Conservation (phyloP, 1,140 invertebrate genomes). For the Cydia fagiglandana region DNA sequence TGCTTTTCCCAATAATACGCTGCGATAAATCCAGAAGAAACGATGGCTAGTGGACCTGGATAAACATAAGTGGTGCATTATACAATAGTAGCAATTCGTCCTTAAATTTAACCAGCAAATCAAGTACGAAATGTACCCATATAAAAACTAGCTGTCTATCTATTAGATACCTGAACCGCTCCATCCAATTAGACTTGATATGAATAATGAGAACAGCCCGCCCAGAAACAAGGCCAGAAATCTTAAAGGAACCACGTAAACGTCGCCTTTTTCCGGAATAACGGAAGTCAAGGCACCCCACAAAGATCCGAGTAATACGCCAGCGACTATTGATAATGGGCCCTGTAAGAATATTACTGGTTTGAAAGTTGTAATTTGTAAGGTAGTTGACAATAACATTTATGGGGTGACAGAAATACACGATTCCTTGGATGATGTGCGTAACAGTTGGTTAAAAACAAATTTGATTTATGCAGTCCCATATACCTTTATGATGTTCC, state of each 20-base stretch:
- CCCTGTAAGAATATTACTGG: conserved; percentile 61
- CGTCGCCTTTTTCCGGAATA: conserved; percentile 88
- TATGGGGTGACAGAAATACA: too few species aligned
- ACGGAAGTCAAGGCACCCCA: conserved; percentile 88
- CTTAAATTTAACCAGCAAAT: background rate
- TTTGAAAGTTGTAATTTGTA: background rate
- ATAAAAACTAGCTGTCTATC: background rate
- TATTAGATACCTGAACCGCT: conserved; percentile 83
- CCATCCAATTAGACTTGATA: conserved; percentile 88
- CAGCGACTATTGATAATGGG: conserved; percentile 88
- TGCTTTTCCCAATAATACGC: conserved; percentile 87
- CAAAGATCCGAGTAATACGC: conserved; percentile 86
- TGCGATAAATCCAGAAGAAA: conserved; percentile 92
- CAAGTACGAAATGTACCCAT: conserved; percentile 25
- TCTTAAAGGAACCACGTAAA: conserved; percentile 86
- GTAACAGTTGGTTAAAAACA: too few species aligned
- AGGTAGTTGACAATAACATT: background rate
- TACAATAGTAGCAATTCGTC: conserved; percentile 26
- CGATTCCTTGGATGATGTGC: too few species aligned
- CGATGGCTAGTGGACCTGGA: conserved; percentile 87
- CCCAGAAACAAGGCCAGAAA: conserved; percentile 89
- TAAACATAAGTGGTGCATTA: conserved; percentile 23
- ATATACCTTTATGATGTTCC: conserved; percentile 75
- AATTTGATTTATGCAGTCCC: too few species aligned
- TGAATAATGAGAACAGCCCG: conserved; percentile 91